phyloP scores from a whole-genome alignment of 2,888 invertebrate genomes.

The Endomychus coccineus region DNA sequence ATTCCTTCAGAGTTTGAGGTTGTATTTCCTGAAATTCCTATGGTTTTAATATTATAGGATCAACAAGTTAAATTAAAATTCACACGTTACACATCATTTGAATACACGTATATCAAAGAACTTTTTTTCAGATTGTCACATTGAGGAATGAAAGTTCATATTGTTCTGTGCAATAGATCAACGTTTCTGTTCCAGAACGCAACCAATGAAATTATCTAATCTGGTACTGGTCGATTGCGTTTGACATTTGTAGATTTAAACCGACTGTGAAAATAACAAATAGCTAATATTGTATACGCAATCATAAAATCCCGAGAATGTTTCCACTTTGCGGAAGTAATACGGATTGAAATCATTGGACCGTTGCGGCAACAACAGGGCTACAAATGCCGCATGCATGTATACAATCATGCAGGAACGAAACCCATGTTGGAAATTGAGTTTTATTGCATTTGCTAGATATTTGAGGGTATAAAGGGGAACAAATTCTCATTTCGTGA shows the following conservation, averaged over 20 bases:
- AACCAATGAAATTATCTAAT: no score
- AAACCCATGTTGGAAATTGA: conserved; percentile 16
- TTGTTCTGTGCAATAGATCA: no score
- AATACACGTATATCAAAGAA: no score
- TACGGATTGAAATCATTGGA: conserved; percentile 32
- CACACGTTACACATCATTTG: no score
- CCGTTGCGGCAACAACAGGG: conserved; percentile 17
- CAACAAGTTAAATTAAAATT: no score
- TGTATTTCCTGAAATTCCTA: no score
- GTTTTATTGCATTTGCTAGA: conserved; percentile 24
- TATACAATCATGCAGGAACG: neutral
- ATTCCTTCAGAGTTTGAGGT: no score
- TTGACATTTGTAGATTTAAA: conserved; percentile 35
- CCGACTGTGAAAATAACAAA: conserved; percentile 36
- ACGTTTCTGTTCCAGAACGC: no score
- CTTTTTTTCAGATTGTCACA: no score
- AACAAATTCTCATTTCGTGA: conserved; percentile 25
- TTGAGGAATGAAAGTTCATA: no score
- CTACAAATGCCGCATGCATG: conserved; percentile 2
- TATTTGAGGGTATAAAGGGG: conserved; percentile 21
- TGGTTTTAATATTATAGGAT: no score
- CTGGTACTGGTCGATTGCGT: conserved; percentile 32
- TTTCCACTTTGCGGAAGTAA: conserved; percentile 33
- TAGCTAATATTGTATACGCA: conserved; percentile 32
- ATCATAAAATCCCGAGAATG: conserved; percentile 35